These are phyloP conservation scores for Malacosoma neustria DNA, from an alignment of 2,888 invertebrate genomes.

Conservation along the genomic window DNA sequence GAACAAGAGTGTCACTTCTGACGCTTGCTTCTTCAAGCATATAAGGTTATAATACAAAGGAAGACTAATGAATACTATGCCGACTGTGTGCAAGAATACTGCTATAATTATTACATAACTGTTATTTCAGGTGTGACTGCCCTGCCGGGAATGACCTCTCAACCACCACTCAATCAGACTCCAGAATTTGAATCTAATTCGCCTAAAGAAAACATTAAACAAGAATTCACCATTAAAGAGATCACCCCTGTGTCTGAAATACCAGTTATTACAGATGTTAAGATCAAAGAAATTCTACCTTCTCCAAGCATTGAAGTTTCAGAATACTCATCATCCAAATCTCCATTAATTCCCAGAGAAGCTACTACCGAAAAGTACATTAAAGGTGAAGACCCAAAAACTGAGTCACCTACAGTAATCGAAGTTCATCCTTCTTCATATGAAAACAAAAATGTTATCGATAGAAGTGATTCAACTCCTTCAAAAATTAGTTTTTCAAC, in stretches of 20 bases:
- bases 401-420: constrained; percentile 34
- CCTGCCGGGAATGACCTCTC: constrained; percentile 35
- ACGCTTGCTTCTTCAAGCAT: no score
- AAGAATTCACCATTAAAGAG: constrained; percentile 74
- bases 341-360: constrained; percentile 58
- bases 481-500: constrained; percentile 57
- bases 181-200: constrained; percentile 3
- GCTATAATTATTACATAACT: no score
- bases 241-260: constrained; percentile 73
- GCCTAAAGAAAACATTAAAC: constrained; percentile 39
- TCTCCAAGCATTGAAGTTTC: constrained; percentile 48
- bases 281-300: constrained; percentile 61
- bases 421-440: constrained; percentile 30
- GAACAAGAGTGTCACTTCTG: no score
- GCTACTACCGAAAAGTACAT: constrained; percentile 46
- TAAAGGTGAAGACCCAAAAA: constrained; percentile 21
- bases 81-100: no score
- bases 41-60: no score
- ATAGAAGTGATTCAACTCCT: constrained; percentile 31
- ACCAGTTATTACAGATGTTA: constrained; percentile 56
- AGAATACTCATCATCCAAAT: constrained; percentile 57
- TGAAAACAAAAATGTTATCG: constrained; percentile 14
- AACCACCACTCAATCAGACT: constrained; percentile 12
- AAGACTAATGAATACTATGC: no score
- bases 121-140: constrained; percentile 50